Evolutionary conservation across 2,797 vertebrate genomes (phyloP), one percentile per base, ranked within the genome.

Genomic region (Coranthus polyacanthus): DNA sequence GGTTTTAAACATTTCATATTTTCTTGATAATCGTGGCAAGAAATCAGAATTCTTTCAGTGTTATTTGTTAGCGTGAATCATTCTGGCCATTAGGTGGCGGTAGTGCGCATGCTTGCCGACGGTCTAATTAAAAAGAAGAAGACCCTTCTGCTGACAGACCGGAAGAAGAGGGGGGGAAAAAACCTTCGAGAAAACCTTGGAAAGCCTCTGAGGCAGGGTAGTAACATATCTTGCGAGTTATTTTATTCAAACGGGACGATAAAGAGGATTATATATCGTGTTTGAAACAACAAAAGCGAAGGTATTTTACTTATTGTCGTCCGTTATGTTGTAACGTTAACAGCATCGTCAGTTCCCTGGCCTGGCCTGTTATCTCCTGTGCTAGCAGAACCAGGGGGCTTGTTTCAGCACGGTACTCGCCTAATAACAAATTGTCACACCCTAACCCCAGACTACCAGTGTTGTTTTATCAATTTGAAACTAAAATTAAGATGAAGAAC

Each of bases 211-310:
- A 15, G 1, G 16, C 9, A 21, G 34, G n/a, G 7, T 9, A 2
- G 43, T 12, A 3, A 6, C 29, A 44, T 8, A 22, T 2, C 4
- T 2, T 0, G 0, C 9, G 7, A 41, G 10, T 1, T 32, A 12
- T 6, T 12, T 5, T 1, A 21, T 5, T 16, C 12, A 54, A 26
- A 20, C 13, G 55, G 42, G 47, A 52, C 32, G 55, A 0, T 12
- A 20, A 2, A 10, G 5, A 0, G 2, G 1, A 5, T 6, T 22
- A 0, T 24, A 4, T 36, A 1, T 26, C 5, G 9, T 20, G 0
- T 16, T 9, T 32, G 0, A 3, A 16, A 0, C 38, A 5, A 62
- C 0, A 2, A 6, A 4, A 22, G 17, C 2, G 12, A 2, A 37
- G 11, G 32, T 38, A 13, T 32, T 29, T 3, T 18, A 11, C 2